Conservation (phyloP, 1,140 invertebrate genomes). For the Pinna nobilis region DNA sequence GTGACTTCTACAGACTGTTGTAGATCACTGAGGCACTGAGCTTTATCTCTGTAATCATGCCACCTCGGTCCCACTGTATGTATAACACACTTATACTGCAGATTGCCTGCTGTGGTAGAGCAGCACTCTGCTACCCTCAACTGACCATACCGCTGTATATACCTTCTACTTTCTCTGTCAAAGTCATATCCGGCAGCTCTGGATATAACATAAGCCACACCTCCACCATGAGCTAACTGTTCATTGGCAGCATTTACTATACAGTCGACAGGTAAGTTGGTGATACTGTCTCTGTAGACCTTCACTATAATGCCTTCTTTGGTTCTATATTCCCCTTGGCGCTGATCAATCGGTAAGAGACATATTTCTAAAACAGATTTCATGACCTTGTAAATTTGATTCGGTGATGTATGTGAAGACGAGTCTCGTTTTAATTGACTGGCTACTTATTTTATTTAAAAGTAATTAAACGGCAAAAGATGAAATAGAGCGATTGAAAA, state of each 20-base stretch:
- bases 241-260: conserved; percentile 95
- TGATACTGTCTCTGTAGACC: conserved; percentile 83
- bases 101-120: conserved; percentile 47
- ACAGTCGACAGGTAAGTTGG: conserved; percentile 87
- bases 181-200: conserved; percentile 47
- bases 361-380: no score
- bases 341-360: no score
- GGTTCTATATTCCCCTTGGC: no score
- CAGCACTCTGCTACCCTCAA: conserved; percentile 44
- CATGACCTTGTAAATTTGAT: no score
- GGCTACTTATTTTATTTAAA: no score
- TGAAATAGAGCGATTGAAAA: no score
- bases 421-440: no score
- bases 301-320: conserved; percentile 33
- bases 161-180: conserved; percentile 45
- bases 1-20: conserved; percentile 19
- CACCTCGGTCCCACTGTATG: conserved; percentile 59
- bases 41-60: conserved; percentile 33
- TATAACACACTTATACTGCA: conserved; percentile 48
- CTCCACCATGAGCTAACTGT: conserved; percentile 85
- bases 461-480: no score
- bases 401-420: no score
- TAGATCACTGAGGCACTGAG: background rate
- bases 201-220: conserved; percentile 88
- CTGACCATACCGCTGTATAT: conserved; percentile 35